Conservation (phyloP, 2,888 invertebrate genomes). For the Harmothoe impar region DNA sequence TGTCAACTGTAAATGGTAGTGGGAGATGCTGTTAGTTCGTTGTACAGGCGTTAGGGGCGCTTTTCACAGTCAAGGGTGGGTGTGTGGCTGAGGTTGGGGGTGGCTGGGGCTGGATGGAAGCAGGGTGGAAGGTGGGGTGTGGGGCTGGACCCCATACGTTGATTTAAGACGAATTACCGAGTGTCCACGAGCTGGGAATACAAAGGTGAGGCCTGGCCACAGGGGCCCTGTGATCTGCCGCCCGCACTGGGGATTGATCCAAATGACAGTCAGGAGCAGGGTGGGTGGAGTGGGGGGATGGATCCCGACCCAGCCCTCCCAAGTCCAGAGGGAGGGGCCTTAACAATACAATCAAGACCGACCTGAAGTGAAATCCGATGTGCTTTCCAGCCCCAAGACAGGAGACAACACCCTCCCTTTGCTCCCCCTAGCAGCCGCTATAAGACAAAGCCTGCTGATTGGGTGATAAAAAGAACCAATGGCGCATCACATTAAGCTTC, state of each 20-base stretch:
- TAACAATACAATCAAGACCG: conserved; percentile 48
- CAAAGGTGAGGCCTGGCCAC: neutral
- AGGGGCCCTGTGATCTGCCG: neutral
- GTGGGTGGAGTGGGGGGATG: neutral
- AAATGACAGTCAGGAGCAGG: neutral
- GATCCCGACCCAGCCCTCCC: neutral
- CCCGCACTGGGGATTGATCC: neutral
- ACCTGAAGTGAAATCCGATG: conserved; percentile 39
- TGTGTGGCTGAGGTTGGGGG: neutral
- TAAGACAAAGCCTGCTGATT: conserved; percentile 21
- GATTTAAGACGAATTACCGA: conserved; percentile 17
- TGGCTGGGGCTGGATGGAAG: neutral
- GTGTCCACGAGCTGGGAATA: neutral
- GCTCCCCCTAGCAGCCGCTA: neutral
- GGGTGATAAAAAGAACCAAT: conserved; percentile 38
- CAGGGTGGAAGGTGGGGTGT: neutral
- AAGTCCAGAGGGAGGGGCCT: conserved; percentile 26
- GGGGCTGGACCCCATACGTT: neutral
- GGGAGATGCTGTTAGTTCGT: neutral
- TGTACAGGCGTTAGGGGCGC: neutral
- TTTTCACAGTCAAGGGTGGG: neutral
- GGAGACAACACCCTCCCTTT: neutral
- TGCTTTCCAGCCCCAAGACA: neutral
- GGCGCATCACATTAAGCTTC: neutral
- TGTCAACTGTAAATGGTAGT: neutral